Percentiles rank a stretch among this genome's conserved stretches.
These are phyloP conservation scores for Neosilurus mollespiculum DNA, from an alignment of 2,797 vertebrate genomes.

Conservation along the genomic window DNA sequence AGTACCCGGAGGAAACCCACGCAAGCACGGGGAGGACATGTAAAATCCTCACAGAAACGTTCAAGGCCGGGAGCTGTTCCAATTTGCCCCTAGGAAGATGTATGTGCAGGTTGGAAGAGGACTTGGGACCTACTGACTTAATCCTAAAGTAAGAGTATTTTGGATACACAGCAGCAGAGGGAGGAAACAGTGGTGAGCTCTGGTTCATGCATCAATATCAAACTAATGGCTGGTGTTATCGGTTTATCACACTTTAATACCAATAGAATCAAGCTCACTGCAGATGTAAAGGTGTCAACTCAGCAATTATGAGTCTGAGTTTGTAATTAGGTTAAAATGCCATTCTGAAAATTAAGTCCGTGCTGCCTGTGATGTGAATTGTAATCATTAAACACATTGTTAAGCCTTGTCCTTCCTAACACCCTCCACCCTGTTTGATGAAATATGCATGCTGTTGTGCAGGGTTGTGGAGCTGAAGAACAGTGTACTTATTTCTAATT, in stretches of 20 bases:
- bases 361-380: background rate
- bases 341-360: background rate
- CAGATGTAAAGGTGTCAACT: background rate
- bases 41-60: no score
- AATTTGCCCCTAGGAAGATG: no score
- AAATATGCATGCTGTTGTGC: background rate
- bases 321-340: background rate
- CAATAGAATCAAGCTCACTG: background rate
- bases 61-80: no score
- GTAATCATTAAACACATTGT: background rate
- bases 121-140: no score
- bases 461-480: background rate
- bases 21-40: no score
- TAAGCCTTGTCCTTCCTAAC: background rate
- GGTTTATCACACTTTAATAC: background rate
- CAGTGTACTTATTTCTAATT: background rate
- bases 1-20: no score
- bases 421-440: background rate
- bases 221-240: background rate
- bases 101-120: no score
- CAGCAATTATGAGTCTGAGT: background rate
- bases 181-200: no score
- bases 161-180: no score
- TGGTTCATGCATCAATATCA: background rate
- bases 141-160: no score